Evolutionary conservation across 2,113 vertebrate genomes (phyloP).

Genomic region (Aleadryas rufinucha): DNA sequence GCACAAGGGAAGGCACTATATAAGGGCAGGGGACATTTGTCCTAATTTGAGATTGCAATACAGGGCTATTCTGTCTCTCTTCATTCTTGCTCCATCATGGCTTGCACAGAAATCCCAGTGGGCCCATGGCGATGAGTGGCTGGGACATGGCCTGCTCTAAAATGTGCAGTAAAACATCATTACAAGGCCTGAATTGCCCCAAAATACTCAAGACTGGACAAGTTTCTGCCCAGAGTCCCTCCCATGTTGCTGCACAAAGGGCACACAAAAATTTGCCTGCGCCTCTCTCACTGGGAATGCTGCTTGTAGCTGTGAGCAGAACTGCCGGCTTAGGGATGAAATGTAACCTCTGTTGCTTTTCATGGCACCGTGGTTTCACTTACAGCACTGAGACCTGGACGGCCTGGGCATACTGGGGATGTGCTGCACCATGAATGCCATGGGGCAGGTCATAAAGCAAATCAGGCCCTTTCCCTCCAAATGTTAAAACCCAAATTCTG

Average conservation of each 20-base stretch:
- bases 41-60: not conserved
- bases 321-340: not conserved
- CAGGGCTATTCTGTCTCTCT: not conserved
- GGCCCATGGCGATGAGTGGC: not conserved
- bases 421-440: rapidly evolving
- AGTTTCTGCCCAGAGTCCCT: not conserved
- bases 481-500: not conserved
- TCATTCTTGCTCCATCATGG: not conserved
- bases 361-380: not conserved
- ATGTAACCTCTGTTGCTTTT: not conserved
- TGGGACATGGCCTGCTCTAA: not conserved
- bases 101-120: not conserved
- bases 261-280: not conserved
- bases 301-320: not conserved
- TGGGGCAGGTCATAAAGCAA: not conserved
- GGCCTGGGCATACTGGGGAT: rapidly evolving
- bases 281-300: not conserved
- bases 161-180: not conserved
- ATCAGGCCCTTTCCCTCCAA: not conserved
- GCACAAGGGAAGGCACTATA: not conserved
- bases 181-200: not conserved
- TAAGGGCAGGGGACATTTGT: not conserved
- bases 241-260: rapidly evolving
- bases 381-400: not conserved
- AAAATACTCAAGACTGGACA: not conserved